Conservation (phyloP, 2,797 vertebrate genomes). For the Pitangus sulphuratus region DNA sequence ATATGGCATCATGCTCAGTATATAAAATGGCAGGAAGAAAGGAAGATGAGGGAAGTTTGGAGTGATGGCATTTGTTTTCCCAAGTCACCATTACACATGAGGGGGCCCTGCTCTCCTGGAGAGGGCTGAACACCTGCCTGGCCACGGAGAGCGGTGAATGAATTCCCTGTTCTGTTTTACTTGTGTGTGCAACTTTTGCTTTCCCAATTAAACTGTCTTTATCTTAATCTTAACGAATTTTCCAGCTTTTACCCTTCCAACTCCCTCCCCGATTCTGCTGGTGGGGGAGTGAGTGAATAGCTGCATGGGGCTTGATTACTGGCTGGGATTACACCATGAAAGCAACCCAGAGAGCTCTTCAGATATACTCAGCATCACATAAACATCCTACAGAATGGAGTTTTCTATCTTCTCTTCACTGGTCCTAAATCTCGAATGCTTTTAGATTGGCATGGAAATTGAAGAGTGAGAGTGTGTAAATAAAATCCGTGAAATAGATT, state of each 20-base stretch:
- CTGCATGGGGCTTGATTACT: background rate
- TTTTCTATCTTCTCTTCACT: background rate
- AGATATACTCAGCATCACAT: background rate
- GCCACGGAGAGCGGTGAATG: background rate
- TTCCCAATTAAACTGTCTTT: background rate
- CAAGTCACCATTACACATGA: background rate
- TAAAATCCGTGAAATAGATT: background rate
- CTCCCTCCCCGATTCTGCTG: background rate
- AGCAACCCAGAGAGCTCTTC: background rate
- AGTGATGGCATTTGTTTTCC: background rate
- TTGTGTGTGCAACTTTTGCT: fast-evolving
- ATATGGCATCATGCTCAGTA: background rate
- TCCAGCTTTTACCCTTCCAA: background rate
- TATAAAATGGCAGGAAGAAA: background rate
- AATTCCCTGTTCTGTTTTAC: background rate
- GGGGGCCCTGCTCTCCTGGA: background rate
- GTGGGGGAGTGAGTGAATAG: background rate
- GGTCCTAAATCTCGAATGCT: background rate
- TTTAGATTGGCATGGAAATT: background rate
- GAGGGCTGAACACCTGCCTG: background rate
- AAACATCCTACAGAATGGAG: background rate
- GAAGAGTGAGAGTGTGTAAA: background rate
- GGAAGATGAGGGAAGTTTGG: background rate
- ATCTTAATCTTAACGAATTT: background rate
- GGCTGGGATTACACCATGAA: background rate